Percentiles rank a stretch among this genome's conserved stretches.
Evolutionary conservation across 2,888 invertebrate species (phyloP).

Genomic region (Neocrepidodera transversa): DNA sequence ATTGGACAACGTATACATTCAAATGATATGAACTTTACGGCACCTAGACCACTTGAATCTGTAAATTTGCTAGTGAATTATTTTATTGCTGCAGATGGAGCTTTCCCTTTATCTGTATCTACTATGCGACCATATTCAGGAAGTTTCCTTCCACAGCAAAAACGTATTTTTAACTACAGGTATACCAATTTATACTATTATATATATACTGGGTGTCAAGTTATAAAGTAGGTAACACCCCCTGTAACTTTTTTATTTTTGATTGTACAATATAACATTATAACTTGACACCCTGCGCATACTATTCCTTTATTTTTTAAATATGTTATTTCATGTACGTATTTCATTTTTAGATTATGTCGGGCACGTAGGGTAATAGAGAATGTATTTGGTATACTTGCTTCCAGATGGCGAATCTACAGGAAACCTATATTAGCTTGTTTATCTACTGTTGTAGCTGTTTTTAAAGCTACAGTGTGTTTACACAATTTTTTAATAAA

Average conservation of each 20-base stretch:
- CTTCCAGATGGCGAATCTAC: not conserved
- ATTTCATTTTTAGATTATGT: conserved; percentile 3
- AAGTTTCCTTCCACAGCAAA: conserved; percentile 1
- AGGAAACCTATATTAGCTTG: not conserved
- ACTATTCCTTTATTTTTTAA: too few species aligned
- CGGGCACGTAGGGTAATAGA: conserved; percentile 1
- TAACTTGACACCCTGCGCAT: too few species aligned
- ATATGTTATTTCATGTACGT: too few species aligned
- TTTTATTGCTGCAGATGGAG: conserved; percentile 16
- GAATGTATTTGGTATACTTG: conserved; percentile 3
- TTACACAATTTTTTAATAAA: too few species aligned
- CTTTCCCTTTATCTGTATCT: conserved; percentile 10
- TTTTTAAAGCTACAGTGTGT: too few species aligned
- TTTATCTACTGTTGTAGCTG: not conserved
- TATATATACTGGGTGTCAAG: too few species aligned
- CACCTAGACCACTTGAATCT: not conserved
- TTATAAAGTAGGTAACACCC: too few species aligned
- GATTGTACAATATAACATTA: too few species aligned
- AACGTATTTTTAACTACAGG: conserved; percentile 21
- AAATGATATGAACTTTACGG: conserved; percentile 10
- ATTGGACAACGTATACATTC: conserved; percentile 3
- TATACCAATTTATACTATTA: too few species aligned
- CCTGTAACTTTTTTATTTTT: too few species aligned
- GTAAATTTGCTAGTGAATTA: not conserved
- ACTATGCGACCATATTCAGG: conserved; percentile 17